phyloP scores from a whole-genome alignment of 2,797 vertebrate species.

The Coracias cyanogaster region DNA sequence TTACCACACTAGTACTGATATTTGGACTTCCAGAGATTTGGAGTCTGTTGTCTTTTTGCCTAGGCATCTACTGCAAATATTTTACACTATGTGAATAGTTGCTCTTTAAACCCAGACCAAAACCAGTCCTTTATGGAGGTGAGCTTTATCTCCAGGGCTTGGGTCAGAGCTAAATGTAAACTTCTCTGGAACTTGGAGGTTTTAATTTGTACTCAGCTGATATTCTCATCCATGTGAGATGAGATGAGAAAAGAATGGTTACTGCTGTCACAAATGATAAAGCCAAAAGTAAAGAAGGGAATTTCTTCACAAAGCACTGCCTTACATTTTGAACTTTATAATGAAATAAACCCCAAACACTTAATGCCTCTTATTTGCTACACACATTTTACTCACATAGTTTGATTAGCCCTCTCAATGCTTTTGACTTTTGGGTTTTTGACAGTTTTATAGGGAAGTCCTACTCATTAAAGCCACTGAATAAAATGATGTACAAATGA shows the following conservation, averaged over 20 bases:
- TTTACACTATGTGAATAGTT: not conserved
- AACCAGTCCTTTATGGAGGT: not conserved
- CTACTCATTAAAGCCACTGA: not conserved
- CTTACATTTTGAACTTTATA: not conserved
- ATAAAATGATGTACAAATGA: not conserved
- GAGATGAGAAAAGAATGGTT: not conserved
- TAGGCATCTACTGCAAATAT: not conserved
- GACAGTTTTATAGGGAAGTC: slow-evolving; percentile 5
- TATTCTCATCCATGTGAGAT: not conserved
- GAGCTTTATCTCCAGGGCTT: not conserved
- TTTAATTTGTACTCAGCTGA: not conserved
- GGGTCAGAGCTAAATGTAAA: not conserved
- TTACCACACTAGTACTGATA: not conserved
- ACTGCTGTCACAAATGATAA: not conserved
- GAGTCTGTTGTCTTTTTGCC: not conserved
- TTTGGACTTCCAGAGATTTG: not conserved
- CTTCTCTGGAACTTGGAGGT: not conserved
- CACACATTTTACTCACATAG: not conserved
- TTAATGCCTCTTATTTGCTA: not conserved
- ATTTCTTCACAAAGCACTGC: not conserved
- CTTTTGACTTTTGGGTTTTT: not conserved
- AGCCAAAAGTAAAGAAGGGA: not conserved
- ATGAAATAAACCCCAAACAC: not conserved
- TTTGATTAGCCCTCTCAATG: not conserved
- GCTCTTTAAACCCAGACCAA: not conserved